Conservation (phyloP, 2,888 invertebrate genomes). For the Ochropacha duplaris region DNA sequence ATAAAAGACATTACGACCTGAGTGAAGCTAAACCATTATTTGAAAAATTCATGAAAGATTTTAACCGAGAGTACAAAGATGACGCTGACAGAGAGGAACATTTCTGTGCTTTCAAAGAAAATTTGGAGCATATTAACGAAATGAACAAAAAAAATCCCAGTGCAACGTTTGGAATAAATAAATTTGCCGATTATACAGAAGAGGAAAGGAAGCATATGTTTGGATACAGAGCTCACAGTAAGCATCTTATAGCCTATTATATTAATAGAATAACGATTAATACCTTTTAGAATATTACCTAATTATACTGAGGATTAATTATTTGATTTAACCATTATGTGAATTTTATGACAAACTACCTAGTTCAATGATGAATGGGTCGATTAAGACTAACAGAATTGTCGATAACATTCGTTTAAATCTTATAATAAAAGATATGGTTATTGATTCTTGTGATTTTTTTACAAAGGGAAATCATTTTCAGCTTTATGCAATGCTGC, state of each 20-base stretch:
- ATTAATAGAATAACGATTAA: too few relatives aligned
- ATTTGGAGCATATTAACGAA: conserved; percentile 9
- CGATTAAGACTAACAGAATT: too few relatives aligned
- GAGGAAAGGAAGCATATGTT: conserved; percentile 18
- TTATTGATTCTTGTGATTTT: not conserved
- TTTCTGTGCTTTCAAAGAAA: conserved; percentile 27
- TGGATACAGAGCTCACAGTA: conserved; percentile 12
- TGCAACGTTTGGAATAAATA: conserved; percentile 22
- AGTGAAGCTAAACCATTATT: conserved; percentile 30
- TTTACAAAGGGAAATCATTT: too few relatives aligned
- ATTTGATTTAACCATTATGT: too few relatives aligned
- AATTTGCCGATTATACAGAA: conserved; percentile 23
- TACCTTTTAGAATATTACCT: too few relatives aligned
- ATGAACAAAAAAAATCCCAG: conserved; percentile 6
- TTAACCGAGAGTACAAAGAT: conserved; percentile 32
- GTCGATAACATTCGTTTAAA: not conserved
- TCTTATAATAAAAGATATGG: not conserved
- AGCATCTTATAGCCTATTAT: not conserved
- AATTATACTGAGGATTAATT: too few relatives aligned
- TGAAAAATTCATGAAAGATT: conserved; percentile 33
- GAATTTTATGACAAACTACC: too few relatives aligned
- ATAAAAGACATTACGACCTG: conserved; percentile 25
- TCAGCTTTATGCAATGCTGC: too few relatives aligned
- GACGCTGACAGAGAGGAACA: conserved; percentile 31
- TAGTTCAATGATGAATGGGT: too few relatives aligned